phyloP scores from a whole-genome alignment of 2,888 invertebrate species.

The Agrochola circellaris region DNA sequence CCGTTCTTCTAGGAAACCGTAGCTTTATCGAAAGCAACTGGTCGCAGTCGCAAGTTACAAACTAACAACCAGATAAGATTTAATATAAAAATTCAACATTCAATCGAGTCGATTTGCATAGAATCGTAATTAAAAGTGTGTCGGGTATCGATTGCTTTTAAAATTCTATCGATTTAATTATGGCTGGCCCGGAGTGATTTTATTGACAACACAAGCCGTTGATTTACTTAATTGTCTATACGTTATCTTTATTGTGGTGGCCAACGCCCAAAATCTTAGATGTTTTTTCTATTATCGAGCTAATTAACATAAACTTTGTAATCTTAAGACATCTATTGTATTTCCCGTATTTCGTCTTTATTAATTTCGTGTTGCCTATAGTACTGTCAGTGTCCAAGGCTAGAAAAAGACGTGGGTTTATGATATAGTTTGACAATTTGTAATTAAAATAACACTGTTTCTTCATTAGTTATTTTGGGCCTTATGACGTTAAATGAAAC shows the following conservation, averaged over 20 bases:
- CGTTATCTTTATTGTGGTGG: conserved; percentile 67
- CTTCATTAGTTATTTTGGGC: neutral
- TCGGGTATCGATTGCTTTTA: conserved; percentile 70
- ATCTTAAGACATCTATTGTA: conserved; percentile 54
- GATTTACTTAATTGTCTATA: conserved; percentile 69
- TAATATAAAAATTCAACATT: conserved; percentile 66
- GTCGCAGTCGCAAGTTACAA: conserved; percentile 43
- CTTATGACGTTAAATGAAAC: neutral
- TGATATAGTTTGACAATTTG: too few relatives aligned
- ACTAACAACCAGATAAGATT: conserved; percentile 17
- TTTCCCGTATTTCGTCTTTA: conserved; percentile 54
- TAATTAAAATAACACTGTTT: neutral
- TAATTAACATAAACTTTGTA: conserved; percentile 66
- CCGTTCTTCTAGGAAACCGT: too few relatives aligned
- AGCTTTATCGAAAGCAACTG: conserved; percentile 21
- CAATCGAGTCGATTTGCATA: conserved; percentile 79
- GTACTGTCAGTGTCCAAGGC: conserved; percentile 17
- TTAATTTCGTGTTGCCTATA: conserved; percentile 37
- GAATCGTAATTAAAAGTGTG: conserved; percentile 82
- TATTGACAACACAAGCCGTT: conserved; percentile 66
- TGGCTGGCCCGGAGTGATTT: conserved; percentile 59
- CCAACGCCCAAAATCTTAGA: conserved; percentile 59
- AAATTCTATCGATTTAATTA: conserved; percentile 72
- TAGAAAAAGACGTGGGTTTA: neutral
- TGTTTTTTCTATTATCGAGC: conserved; percentile 54